phyloP scores from a whole-genome alignment of 2,113 vertebrate genomes.

The Tragelaphus buxtoni region DNA sequence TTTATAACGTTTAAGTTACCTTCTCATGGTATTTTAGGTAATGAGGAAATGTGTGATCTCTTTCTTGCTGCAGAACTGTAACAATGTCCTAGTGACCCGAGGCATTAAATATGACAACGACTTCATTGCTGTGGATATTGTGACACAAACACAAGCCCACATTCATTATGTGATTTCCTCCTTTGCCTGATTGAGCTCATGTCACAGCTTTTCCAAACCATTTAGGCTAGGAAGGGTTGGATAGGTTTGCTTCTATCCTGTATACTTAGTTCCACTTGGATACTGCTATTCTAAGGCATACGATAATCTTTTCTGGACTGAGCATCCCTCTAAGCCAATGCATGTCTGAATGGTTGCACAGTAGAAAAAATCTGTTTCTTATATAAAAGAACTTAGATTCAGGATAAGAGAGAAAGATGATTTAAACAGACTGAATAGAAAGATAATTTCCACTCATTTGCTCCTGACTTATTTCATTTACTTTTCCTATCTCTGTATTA shows the following conservation, averaged over 20 bases:
- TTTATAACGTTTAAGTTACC: too few species aligned
- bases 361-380: background rate
- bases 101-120: too few species aligned
- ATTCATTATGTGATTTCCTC: conserved; percentile 26
- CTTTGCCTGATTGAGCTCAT: background rate
- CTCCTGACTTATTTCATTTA: background rate
- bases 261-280: background rate
- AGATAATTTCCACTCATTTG: background rate
- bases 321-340: background rate
- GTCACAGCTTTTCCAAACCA: conserved; percentile 20
- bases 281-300: background rate
- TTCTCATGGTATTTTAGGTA: too few species aligned
- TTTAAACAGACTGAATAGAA: conserved; percentile 2
- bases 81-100: too few species aligned
- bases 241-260: background rate
- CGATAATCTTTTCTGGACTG: background rate
- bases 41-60: too few species aligned
- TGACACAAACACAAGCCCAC: background rate
- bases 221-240: background rate
- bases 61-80: too few species aligned
- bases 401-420: background rate
- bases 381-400: background rate
- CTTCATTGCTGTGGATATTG: too few species aligned
- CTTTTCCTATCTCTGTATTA: background rate
- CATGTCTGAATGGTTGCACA: background rate